These are phyloP conservation scores for Sebastes melanostomus DNA, from an alignment of 2,797 vertebrate genomes.

Conservation along the genomic window DNA sequence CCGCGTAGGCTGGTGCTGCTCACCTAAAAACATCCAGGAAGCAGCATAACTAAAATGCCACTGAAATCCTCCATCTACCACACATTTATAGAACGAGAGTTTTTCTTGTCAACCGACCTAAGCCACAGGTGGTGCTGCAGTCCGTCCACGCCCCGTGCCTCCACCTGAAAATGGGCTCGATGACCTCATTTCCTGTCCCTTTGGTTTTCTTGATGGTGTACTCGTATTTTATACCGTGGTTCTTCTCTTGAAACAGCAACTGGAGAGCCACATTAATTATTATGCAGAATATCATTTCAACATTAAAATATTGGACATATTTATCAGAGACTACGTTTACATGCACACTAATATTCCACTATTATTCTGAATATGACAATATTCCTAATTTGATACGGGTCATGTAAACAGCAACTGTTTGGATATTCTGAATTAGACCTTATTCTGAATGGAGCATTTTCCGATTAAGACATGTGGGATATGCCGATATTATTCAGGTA, in stretches of 20 bases:
- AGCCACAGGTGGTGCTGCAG: slow-evolving; percentile 93
- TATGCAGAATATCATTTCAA: not conserved
- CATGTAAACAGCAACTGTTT: no score
- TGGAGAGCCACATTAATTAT: slow-evolving; percentile 57
- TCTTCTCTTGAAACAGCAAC: slow-evolving; percentile 95
- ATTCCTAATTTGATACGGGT: no score
- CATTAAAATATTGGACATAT: not conserved
- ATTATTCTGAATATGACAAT: no score
- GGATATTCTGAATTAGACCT: no score
- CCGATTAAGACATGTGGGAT: no score
- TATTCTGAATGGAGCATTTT: no score
- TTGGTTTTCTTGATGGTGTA: slow-evolving; percentile 89
- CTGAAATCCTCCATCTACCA: not conserved
- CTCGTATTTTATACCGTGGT: slow-evolving; percentile 91
- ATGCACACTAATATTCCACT: no score
- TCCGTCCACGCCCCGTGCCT: slow-evolving; percentile 91
- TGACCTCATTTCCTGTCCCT: slow-evolving; percentile 85
- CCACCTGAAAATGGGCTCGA: slow-evolving; percentile 88
- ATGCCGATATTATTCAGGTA: no score
- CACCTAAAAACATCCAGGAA: slow-evolving; percentile 72
- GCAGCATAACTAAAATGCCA: not conserved
- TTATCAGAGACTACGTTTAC: fast-evolving
- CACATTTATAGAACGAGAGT: not conserved
- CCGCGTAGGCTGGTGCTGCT: slow-evolving; percentile 85
- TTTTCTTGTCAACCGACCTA: slow-evolving; percentile 75